Base-by-base conservation (phyloP, 1,140 invertebrate genomes). In the Acromyrmex charruanus region DNA sequence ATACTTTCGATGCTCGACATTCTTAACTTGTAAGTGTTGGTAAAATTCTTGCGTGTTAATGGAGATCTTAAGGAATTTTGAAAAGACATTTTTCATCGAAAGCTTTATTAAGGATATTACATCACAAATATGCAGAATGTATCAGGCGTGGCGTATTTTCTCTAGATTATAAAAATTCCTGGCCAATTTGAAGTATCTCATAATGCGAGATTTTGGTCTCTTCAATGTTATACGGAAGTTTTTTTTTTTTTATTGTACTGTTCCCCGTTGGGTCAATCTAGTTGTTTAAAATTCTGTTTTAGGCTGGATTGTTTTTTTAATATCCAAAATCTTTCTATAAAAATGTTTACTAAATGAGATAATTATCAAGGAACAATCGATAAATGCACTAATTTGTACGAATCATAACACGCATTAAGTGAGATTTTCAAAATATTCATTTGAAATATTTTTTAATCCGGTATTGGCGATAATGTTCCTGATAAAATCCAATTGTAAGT, bases 31-130 rank as follows among this genome's bases (percentile, higher is more conserved):
- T 31, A 16, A 53, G 18, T 74, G 53, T 59, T n/a, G 55, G 80
- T 72, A 25, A 74, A 82, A 82, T 72, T 74, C 69, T 61, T 53
- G n/a, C 21, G 49, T 44, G 66, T 21, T 82, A 31, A n/a, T 21
- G n/a, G 28, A 10, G 18, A 16, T 28, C 25, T 51, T 49, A 35
- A 44, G 53, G 35, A 71, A 82, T 82, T 82, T 49, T 4, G 80
- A 61, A 72, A 82, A 74, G 69, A 74, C 39, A 74, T 82, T 82
- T 74, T 82, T 82, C 53, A 81, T 39, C 31, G 25, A 72, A 51
- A 74, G 71, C 12, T 59, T 69, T 82, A 74, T 61, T 61, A 82
- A 61, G 25, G 55, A 61, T 74, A 58, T 72, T 35, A 59, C 39
- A 31, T 72, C 25, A 59, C 80, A 59, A 59, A 58, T 74, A 74